Evolutionary conservation across 2,113 vertebrate genomes (phyloP).

Genomic region (Ictalurus furcatus): DNA sequence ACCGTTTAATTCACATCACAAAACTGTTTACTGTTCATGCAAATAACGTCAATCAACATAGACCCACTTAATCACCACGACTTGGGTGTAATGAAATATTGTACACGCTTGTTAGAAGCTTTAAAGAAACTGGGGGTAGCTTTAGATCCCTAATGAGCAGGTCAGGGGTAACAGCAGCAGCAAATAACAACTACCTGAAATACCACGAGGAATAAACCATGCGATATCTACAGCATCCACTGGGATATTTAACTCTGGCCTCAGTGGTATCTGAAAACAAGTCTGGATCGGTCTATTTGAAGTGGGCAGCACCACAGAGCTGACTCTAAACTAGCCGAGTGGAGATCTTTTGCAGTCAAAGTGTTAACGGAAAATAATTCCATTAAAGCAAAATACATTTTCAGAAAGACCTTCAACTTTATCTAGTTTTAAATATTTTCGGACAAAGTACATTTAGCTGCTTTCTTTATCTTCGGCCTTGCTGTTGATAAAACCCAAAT

Average conservation of each 20-base stretch:
- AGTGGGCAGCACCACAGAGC: not conserved
- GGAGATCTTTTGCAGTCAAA: not conserved
- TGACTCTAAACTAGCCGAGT: not conserved
- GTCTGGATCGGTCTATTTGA: not conserved
- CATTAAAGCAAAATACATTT: not conserved
- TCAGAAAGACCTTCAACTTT: not conserved
- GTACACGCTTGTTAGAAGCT: not conserved
- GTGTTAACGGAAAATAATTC: not conserved
- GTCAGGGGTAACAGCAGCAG: not conserved
- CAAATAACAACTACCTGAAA: too few species aligned
- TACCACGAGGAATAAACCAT: too few species aligned
- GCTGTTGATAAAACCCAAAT: not conserved
- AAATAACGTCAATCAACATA: not conserved
- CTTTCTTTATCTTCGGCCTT: not conserved
- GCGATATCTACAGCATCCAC: not conserved
- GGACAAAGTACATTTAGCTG: not conserved
- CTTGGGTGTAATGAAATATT: too few species aligned
- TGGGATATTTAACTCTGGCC: too few species aligned
- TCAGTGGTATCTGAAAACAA: too few species aligned
- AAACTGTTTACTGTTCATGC: not conserved
- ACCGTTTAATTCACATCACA: too few species aligned
- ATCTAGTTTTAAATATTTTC: not conserved
- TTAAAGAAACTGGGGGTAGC: not conserved
- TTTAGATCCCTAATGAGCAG: not conserved
- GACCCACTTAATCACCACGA: not conserved